Evolutionary conservation across 1,140 invertebrate species (phyloP).

Genomic region (Bilobella aurantiaca): DNA sequence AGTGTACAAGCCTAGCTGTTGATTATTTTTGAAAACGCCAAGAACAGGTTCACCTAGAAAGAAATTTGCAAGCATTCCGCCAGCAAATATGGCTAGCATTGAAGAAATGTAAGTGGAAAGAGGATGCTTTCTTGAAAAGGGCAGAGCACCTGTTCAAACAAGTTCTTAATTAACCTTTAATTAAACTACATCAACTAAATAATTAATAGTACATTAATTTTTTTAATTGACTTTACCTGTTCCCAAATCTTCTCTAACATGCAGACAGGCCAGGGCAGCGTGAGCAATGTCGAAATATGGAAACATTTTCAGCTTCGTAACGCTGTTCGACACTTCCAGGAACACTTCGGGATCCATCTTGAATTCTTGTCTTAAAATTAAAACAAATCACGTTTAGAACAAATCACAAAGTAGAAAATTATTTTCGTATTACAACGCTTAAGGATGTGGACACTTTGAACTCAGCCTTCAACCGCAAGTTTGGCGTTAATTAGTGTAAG

Average conservation of each 20-base stretch:
- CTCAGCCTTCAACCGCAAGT: too few relatives aligned
- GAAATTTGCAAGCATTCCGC: constrained; percentile 86
- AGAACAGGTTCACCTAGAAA: constrained; percentile 90
- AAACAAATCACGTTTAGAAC: background rate
- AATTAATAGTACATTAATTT: background rate
- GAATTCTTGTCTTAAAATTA: background rate
- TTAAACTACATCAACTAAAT: background rate
- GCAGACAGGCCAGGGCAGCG: constrained; percentile 74
- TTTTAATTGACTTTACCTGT: constrained; percentile 58
- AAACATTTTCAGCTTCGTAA: constrained; percentile 98
- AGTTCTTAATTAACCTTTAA: constrained; percentile 6
- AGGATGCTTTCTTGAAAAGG: constrained; percentile 93
- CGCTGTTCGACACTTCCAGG: constrained; percentile 93
- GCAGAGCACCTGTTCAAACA: constrained; percentile 59
- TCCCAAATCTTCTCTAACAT: constrained; percentile 90
- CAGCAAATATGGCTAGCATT: constrained; percentile 96
- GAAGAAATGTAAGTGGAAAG: constrained; percentile 93
- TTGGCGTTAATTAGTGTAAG: too few relatives aligned
- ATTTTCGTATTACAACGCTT: background rate
- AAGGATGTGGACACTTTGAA: too few relatives aligned
- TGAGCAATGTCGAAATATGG: constrained; percentile 98
- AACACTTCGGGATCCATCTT: constrained; percentile 91
- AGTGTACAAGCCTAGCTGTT: constrained; percentile 79
- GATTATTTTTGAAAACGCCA: constrained; percentile 85
- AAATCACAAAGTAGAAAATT: background rate